Evolutionary conservation across 2,888 invertebrate species (phyloP), one percentile per base, ranked within the genome.

Genomic region (Chaitophorus viminalis): DNA sequence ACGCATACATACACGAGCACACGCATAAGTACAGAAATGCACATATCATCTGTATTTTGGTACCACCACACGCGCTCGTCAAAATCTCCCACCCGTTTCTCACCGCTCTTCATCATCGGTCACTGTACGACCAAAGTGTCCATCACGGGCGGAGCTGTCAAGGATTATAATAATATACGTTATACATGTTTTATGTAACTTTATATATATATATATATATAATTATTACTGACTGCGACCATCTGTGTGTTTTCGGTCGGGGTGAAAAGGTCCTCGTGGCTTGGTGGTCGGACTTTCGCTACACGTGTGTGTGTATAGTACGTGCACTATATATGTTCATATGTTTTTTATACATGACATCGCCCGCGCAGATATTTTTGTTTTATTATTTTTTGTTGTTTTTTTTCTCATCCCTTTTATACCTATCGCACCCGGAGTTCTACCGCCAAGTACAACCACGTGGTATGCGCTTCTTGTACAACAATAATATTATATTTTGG

Each of bases 111-210:
- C 14, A 1, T 29, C 29, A 29, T n/a, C 78, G 31, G 77, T 25
- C 31, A 17, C 36, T 36, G 21, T n/a, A n/a, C 39, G 68, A n/a
- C 77, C 68, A 33, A 85, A 70, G 85, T 85, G 85, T 85, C 85
- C 77, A 78, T 85, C 85, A 85, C 33, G 77, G 9, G 70, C n/a
- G n/a, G 21, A 54, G 11, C 85, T 70, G 85, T 85, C 85, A 54
- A 78, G 85, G 52, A 54, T 78, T 78, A 21, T 52, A 68, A 46
- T 46, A 68, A 52, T 68, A 54, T n/a, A 14, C 33, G 31, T 2
- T 18, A 52, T 52, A 4, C 39, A 4, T 29, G 9, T 54, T 31
- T 11, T 31, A 54, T 17, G 11, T 39, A 39, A 9, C 6, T 52
- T 29, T 52, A n/a, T 46, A 1, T n/a, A 4, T 6, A 18, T n/a